These are phyloP conservation scores for Nycticebus coucang DNA, from an alignment of 2,113 vertebrate species.

Conservation along the genomic window DNA sequence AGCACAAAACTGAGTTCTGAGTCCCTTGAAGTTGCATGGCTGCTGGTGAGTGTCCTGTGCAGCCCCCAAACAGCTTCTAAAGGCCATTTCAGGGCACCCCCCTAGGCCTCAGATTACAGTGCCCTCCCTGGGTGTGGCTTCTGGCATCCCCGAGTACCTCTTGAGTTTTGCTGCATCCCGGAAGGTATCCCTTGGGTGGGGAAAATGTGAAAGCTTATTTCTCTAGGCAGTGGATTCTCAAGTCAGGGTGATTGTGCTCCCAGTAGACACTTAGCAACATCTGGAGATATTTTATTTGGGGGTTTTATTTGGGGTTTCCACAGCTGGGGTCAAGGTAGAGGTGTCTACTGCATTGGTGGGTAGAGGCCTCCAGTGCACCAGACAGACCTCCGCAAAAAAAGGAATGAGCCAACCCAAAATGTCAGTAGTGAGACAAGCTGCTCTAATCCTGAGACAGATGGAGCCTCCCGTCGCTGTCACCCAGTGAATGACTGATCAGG, in stretches of 20 bases:
- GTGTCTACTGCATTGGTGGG: neutral
- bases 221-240: neutral
- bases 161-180: neutral
- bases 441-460: neutral
- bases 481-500: neutral
- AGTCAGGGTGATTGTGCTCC: neutral
- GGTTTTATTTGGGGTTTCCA: neutral
- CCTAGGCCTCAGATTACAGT: neutral
- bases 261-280: neutral
- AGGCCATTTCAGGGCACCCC: neutral
- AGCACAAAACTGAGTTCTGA: fast-evolving
- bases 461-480: neutral
- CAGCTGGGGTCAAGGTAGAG: neutral
- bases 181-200: neutral
- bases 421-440: neutral
- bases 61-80: neutral
- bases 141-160: neutral
- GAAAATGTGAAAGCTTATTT: neutral
- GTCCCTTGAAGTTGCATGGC: neutral
- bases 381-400: neutral
- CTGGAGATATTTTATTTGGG: neutral
- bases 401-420: neutral
- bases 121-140: neutral
- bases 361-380: neutral
- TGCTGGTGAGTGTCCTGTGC: neutral